Conservation (phyloP, 2,888 invertebrate genomes). For the Hesperia comma region DNA sequence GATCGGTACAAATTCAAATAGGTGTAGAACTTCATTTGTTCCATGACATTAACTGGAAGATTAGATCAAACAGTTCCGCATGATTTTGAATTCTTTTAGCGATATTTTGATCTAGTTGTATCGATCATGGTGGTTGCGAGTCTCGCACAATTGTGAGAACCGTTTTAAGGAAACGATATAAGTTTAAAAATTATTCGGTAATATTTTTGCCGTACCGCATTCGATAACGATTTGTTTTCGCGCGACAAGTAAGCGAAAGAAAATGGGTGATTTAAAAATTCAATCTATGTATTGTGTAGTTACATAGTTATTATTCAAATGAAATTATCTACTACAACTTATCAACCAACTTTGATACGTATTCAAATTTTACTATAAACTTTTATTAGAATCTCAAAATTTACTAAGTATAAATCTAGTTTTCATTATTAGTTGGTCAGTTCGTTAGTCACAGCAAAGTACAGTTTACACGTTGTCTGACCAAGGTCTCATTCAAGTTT, state of each 20-base stretch:
- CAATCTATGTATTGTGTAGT: conserved; percentile 5
- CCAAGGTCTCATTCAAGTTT: conserved; percentile 15
- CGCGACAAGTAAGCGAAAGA: background rate
- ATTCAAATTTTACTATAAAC: background rate
- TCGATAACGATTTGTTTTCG: background rate
- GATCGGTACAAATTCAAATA: too few relatives aligned
- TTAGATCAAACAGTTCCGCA: too few relatives aligned
- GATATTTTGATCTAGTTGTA: too few relatives aligned
- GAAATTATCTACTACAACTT: background rate
- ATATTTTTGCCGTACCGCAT: background rate
- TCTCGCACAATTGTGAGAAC: too few relatives aligned
- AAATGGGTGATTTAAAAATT: background rate
- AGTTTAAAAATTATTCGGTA: too few relatives aligned
- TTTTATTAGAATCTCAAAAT: conserved; percentile 20
- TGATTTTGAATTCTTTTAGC: too few relatives aligned
- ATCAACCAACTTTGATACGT: conserved; percentile 2
- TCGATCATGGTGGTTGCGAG: too few relatives aligned
- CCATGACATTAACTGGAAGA: too few relatives aligned
- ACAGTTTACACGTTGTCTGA: conserved; percentile 7
- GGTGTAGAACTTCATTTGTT: too few relatives aligned
- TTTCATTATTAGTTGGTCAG: background rate
- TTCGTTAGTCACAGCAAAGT: background rate
- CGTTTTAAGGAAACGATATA: too few relatives aligned
- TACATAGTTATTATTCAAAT: background rate
- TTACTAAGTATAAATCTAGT: background rate